phyloP scores from a whole-genome alignment of 2,888 invertebrate species.

The Drosophila mimica region DNA sequence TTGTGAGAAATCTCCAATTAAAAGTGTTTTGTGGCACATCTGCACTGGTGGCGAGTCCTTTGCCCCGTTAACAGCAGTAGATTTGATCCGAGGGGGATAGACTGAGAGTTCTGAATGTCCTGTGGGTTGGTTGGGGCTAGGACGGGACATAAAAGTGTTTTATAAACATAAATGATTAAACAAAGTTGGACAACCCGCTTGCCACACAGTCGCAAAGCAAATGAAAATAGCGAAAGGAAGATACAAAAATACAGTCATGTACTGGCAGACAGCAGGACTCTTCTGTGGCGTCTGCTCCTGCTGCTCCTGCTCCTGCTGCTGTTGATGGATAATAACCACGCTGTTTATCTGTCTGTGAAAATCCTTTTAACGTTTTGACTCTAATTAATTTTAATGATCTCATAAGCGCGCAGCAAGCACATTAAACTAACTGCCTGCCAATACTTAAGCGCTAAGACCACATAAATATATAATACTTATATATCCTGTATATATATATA shows the following conservation, averaged over 20 bases:
- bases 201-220: conserved; percentile 13
- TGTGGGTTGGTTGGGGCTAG: neutral
- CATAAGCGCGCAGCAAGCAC: conserved; percentile 58
- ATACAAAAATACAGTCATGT: conserved; percentile 29
- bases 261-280: conserved; percentile 10
- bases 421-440: conserved; percentile 53
- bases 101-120: conserved; percentile 1
- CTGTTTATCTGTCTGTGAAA: conserved; percentile 35
- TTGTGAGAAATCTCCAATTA: conserved; percentile 74
- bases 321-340: conserved; percentile 58
- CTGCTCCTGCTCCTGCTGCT: conserved; percentile 4
- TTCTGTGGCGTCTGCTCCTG: neutral
- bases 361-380: conserved; percentile 75
- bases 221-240: conserved; percentile 9
- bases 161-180: conserved; percentile 76
- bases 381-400: conserved; percentile 83
- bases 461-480: conserved; percentile 22
- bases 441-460: conserved; percentile 31
- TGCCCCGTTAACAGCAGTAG: conserved; percentile 33
- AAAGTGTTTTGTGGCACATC: conserved; percentile 64
- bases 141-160: conserved; percentile 57
- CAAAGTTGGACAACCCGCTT: conserved; percentile 57
- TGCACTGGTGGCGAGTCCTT: conserved; percentile 23
- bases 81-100: conserved; percentile 22
- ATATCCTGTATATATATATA: neutral